Percentiles rank a stretch among this genome's conserved stretches.
These are phyloP conservation scores for Callipepla californica DNA, from an alignment of 2,113 vertebrate genomes.

Conservation along the genomic window DNA sequence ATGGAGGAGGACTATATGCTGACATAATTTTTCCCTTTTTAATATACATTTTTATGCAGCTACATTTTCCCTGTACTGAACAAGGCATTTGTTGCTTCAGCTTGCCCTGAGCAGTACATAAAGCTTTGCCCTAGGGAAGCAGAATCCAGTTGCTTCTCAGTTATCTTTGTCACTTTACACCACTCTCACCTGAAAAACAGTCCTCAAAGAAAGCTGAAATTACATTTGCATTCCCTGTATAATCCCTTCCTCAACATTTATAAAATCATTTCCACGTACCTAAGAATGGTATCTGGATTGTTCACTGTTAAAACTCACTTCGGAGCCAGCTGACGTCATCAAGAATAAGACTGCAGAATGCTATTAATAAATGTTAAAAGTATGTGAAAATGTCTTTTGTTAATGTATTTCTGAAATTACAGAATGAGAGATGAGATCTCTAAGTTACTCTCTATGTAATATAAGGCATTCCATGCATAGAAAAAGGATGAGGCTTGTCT, in stretches of 20 bases:
- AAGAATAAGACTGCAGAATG: neutral
- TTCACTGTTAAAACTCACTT: neutral
- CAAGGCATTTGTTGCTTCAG: neutral
- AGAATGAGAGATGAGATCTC: neutral
- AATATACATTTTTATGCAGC: neutral
- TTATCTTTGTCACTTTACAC: neutral
- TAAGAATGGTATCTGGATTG: neutral
- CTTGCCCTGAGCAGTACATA: neutral
- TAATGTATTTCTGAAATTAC: neutral
- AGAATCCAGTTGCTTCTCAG: neutral
- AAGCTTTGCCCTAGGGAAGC: neutral
- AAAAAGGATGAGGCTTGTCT: constrained; percentile 22
- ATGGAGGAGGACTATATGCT: neutral
- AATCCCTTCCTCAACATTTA: neutral
- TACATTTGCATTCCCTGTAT: neutral
- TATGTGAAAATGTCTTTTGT: neutral
- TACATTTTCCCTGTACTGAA: neutral
- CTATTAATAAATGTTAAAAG: neutral
- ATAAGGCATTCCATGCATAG: neutral
- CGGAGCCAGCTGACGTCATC: neutral
- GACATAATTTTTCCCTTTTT: neutral
- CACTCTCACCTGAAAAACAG: neutral
- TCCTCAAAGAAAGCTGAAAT: neutral
- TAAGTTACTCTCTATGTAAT: neutral
- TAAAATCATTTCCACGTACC: rapidly evolving